Percentiles rank a stretch among this genome's conserved stretches.
These are phyloP conservation scores for Emydocephalus ijimae DNA, from an alignment of 2,113 vertebrate species.

Conservation along the genomic window DNA sequence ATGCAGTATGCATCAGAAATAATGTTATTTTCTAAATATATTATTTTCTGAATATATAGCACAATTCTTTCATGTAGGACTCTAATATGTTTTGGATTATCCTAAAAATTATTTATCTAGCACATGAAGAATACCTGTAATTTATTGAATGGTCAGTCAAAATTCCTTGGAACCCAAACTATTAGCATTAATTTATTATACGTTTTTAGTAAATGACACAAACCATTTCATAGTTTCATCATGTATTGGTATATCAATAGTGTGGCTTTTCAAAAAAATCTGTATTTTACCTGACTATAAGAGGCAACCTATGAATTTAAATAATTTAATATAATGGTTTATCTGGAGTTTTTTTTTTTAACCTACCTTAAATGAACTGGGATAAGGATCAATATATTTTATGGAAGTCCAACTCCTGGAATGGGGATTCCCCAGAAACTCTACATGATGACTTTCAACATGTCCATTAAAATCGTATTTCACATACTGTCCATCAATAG, in stretches of 20 bases:
- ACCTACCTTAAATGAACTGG: constrained; percentile 58
- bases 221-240: neutral
- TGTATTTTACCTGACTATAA: neutral
- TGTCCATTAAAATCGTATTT: constrained; percentile 57
- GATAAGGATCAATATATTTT: constrained; percentile 48
- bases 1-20: neutral
- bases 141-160: neutral
- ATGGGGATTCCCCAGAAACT: constrained; percentile 70
- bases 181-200: neutral
- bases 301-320: neutral
- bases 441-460: constrained; percentile 65
- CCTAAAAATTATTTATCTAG: neutral
- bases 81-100: neutral
- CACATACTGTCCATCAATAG: constrained; percentile 54
- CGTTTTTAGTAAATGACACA: neutral
- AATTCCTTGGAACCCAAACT: neutral
- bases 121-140: neutral
- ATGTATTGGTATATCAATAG: neutral
- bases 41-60: neutral
- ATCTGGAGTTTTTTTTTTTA: neutral
- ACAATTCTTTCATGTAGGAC: neutral
- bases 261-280: neutral
- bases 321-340: neutral
- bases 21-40: neutral
- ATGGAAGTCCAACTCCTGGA: constrained; percentile 63